Evolutionary conservation across 2,797 vertebrate genomes (phyloP), one percentile per base, ranked within the genome.

Genomic region (Siniperca obscura): DNA sequence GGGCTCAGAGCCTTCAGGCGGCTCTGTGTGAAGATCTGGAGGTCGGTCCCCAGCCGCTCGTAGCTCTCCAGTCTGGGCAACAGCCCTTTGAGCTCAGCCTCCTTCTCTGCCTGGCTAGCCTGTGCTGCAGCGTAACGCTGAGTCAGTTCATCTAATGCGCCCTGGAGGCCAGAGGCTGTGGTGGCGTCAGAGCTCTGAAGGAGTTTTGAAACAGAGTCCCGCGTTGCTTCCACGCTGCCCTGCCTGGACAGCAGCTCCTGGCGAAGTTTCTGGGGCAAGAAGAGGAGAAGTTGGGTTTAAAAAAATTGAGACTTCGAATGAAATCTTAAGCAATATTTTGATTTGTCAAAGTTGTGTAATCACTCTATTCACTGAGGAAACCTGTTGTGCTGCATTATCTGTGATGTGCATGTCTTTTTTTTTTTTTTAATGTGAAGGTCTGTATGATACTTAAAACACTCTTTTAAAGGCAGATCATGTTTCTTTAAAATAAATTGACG

Each of bases 231-330:
- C 83, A 99, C 95, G 48, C 97, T 97, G 94, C 98, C 98, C 89
- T 95, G 98, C 48, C 98, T 95, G 76, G 98, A 96, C 65, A 97
- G 94, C 1, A 99, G 96, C 92, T 99, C 98, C 92, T 99, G 97
- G 16, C 97, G 97, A 70, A 98, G 93, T 96, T 98, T 99, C 98
- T 99, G 94, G 0, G 22, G 0, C 40, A 38, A 13, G 0, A 74
- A 4, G n/a, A 19, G 1, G 3, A 22, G 1, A 30, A 11, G n/a
- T 8, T 44, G 2, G 13, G 19, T 36, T 56, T 22, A n/a, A 16
- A n/a, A 25, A 48, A 61, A 21, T 17, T 36, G 11, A 30, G 34
- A 22, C 21, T 22, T 21, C 1, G 14, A 36, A 64, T 21, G 12
- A 3, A 48, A 36, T 17, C 8, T 62, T 62, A 3, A 40, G 10